phyloP scores from a whole-genome alignment of 2,888 invertebrate genomes.

The Coelopa pilipes region DNA sequence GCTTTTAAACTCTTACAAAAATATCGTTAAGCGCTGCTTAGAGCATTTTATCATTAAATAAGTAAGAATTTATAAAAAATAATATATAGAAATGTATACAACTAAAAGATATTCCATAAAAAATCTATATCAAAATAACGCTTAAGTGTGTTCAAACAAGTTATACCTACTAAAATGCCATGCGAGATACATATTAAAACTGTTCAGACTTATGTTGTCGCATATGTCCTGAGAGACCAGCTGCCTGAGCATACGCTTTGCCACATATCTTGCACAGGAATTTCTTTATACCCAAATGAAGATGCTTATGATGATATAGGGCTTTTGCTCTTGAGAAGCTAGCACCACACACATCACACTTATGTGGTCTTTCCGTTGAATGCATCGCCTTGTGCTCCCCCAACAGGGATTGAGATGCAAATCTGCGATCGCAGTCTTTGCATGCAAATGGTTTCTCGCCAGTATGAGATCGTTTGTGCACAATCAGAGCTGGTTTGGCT shows the following conservation, averaged over 20 bases:
- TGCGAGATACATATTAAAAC: neutral
- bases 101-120: no score
- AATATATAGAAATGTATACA: no score
- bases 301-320: conserved; percentile 57
- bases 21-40: no score
- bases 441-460: conserved; percentile 59
- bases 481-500: conserved; percentile 54
- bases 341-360: conserved; percentile 55
- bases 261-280: conserved; percentile 61
- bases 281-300: conserved; percentile 57
- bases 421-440: conserved; percentile 53
- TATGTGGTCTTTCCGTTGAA: conserved; percentile 55
- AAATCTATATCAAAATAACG: no score
- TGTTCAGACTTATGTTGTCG: conserved; percentile 54
- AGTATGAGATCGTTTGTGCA: conserved; percentile 57
- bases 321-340: conserved; percentile 58
- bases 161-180: neutral
- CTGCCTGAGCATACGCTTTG: conserved; percentile 59
- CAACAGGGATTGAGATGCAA: conserved; percentile 55
- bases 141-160: no score
- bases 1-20: no score
- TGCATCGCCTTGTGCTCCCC: conserved; percentile 61
- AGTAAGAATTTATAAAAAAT: no score
- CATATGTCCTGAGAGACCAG: conserved; percentile 63
- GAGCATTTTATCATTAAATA: no score